Percentiles rank a stretch among this genome's conserved stretches.
Conservation (phyloP, 2,113 vertebrate species). For the Rhinolophus ferrumequinum region DNA sequence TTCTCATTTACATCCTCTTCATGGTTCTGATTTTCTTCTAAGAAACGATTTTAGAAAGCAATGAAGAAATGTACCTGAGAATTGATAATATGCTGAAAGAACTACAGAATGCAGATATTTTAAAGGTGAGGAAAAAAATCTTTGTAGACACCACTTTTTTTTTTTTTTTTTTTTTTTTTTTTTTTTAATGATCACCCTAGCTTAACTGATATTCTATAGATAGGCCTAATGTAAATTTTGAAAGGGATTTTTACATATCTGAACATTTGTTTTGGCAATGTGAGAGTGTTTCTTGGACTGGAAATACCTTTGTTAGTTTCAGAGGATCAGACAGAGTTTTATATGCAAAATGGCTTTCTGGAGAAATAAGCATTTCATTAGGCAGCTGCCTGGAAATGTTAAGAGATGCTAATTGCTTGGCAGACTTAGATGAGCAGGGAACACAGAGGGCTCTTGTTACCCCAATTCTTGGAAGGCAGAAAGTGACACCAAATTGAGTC, state of each 20-base stretch:
- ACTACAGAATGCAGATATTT: slow-evolving; percentile 42
- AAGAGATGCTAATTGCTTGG: slow-evolving; percentile 80
- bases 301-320: slow-evolving; percentile 71
- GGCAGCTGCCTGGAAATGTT: slow-evolving; percentile 82
- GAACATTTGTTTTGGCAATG: slow-evolving; percentile 65
- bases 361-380: slow-evolving; percentile 84
- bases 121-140: slow-evolving; percentile 5
- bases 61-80: slow-evolving; percentile 63
- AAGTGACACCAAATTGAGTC: slow-evolving; percentile 39
- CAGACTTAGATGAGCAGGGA: slow-evolving; percentile 56
- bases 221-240: slow-evolving; percentile 23
- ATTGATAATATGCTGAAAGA: slow-evolving; percentile 55
- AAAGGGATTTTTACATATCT: slow-evolving; percentile 19
- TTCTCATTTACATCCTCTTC: slow-evolving; percentile 57
- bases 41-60: slow-evolving; percentile 67
- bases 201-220: slow-evolving; percentile 15
- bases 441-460: slow-evolving; percentile 60
- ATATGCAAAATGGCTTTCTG: slow-evolving; percentile 72
- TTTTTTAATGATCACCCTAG: not conserved
- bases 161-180: not conserved
- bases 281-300: slow-evolving; percentile 60
- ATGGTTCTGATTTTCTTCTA: slow-evolving; percentile 60
- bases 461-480: slow-evolving; percentile 61
- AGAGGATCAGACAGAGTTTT: slow-evolving; percentile 64
- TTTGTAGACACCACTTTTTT: slow-evolving; percentile 2